phyloP scores from a whole-genome alignment of 1,140 invertebrate genomes.

The Anthonomus grandis region DNA sequence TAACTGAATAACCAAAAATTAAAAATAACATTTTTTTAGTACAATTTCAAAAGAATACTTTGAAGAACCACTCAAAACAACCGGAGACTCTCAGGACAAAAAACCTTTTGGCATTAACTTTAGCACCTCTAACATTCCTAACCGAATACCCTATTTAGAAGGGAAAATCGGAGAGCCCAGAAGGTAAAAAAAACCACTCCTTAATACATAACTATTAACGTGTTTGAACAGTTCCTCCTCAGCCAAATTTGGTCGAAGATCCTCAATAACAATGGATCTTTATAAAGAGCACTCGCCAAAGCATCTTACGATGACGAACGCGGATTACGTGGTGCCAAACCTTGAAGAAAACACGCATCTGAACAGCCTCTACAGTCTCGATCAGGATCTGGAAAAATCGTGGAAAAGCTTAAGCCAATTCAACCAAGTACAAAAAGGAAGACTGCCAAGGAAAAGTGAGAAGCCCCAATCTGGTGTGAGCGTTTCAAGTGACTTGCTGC shows the following conservation, averaged over 20 bases:
- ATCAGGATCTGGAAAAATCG: conserved; percentile 36
- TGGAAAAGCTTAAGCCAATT: conserved; percentile 40
- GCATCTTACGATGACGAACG: conserved; percentile 18
- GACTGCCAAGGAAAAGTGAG: conserved; percentile 34
- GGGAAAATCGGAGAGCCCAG: conserved; percentile 22
- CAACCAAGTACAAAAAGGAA: conserved; percentile 39
- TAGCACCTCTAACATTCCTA: conserved; percentile 19
- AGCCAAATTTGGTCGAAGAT: conserved; percentile 37
- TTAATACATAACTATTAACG: no score
- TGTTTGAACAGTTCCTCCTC: not conserved
- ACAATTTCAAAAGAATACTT: conserved; percentile 20
- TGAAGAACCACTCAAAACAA: conserved; percentile 4
- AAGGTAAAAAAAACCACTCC: not conserved
- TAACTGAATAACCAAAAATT: not conserved
- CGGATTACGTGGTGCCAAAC: conserved; percentile 34
- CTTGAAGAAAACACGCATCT: conserved; percentile 26
- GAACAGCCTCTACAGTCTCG: conserved; percentile 15
- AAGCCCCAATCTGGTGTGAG: conserved; percentile 4
- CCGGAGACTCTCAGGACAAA: not conserved
- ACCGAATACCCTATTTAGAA: conserved; percentile 17
- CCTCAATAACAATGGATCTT: conserved; percentile 29
- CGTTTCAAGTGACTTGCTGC: conserved; percentile 11
- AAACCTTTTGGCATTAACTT: conserved; percentile 13
- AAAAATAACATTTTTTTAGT: conserved; percentile 4
- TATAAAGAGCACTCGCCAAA: conserved; percentile 22